Percentiles rank a stretch among this genome's conserved stretches.
Evolutionary conservation across 2,113 vertebrate species (phyloP).

Genomic region (Proterorhinus semilunaris): DNA sequence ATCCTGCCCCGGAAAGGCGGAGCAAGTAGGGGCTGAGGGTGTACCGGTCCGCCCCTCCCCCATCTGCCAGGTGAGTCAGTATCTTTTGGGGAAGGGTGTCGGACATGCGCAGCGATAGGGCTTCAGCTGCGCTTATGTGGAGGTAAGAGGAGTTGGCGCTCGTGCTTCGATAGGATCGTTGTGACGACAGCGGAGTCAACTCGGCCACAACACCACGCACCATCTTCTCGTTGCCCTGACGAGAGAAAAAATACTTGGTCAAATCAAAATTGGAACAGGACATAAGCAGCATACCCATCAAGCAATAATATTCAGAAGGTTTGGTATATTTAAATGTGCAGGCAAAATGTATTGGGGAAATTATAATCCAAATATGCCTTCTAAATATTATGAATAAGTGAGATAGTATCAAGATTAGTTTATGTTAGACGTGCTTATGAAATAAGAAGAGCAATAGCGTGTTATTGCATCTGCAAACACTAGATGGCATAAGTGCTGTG

Average conservation of each 20-base stretch:
- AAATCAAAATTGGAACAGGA: not conserved
- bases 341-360: not conserved
- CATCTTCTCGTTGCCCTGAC: slow-evolving; percentile 68
- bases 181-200: slow-evolving; percentile 78
- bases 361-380: not conserved
- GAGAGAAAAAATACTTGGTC: not conserved
- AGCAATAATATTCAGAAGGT: slow-evolving; percentile 18
- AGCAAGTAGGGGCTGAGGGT: slow-evolving; percentile 75
- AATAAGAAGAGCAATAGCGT: slow-evolving; percentile 7
- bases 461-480: slow-evolving; percentile 42
- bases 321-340: not conserved
- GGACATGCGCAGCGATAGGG: slow-evolving; percentile 71
- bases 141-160: slow-evolving; percentile 69
- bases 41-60: slow-evolving; percentile 70
- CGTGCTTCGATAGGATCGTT: slow-evolving; percentile 70
- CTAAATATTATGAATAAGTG: slow-evolving; percentile 26
- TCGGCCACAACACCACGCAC: slow-evolving; percentile 69
- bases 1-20: slow-evolving; percentile 71
- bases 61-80: slow-evolving; percentile 75
- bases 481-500: slow-evolving; percentile 37
- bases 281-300: slow-evolving; percentile 11
- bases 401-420: not conserved
- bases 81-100: slow-evolving; percentile 74
- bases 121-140: slow-evolving; percentile 58
- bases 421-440: slow-evolving; percentile 20